A percentile compares a stretch with the other conserved stretches of the same genome.
Evolutionary conservation across 2,797 vertebrate species (phyloP).

Genomic region (Phylloscopus collybita): DNA sequence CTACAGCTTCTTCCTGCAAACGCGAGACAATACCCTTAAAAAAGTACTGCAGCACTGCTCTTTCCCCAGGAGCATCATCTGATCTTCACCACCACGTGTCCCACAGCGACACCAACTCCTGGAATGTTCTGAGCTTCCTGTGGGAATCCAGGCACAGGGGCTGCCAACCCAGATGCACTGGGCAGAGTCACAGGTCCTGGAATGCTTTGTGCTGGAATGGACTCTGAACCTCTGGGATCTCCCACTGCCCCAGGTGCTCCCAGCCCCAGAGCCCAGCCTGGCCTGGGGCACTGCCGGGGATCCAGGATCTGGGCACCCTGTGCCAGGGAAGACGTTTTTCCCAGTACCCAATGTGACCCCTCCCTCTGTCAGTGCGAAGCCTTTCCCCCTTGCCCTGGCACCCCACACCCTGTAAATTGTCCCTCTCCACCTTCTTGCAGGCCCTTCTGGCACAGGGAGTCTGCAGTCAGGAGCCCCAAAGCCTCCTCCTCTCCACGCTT

Average conservation of each 20-base stretch:
- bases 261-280: neutral
- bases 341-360: no score
- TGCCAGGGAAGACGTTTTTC: neutral
- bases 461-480: neutral
- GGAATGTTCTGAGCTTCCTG: neutral
- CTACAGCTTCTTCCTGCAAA: neutral
- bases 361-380: neutral
- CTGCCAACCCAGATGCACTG: neutral
- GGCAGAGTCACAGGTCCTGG: neutral
- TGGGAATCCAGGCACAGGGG: neutral
- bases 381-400: neutral
- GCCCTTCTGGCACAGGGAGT: neutral
- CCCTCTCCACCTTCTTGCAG: neutral
- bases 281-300: neutral
- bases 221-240: no score
- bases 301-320: neutral
- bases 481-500: neutral
- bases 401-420: neutral
- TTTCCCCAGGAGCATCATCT: neutral
- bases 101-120: neutral
- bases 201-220: neutral
- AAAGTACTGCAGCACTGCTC: neutral
- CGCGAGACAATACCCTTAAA: neutral
- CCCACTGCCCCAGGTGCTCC: neutral
- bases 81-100: rapidly evolving